Percentiles rank a stretch among this genome's conserved stretches.
Evolutionary conservation across 2,888 invertebrate genomes (phyloP).

Genomic region (Athalia circularis): DNA sequence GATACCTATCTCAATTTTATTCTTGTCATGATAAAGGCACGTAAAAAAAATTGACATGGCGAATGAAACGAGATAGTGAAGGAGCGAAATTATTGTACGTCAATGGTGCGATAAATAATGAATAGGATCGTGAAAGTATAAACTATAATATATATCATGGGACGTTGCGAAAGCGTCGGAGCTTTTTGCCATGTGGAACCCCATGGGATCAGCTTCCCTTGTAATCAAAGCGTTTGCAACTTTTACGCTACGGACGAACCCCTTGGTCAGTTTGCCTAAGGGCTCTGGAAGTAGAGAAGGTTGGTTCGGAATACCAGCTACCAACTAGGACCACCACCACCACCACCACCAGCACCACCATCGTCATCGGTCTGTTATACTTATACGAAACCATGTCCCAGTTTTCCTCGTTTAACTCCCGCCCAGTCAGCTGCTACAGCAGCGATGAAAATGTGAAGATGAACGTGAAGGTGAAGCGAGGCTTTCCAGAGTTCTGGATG

Average conservation of each 20-base stretch:
- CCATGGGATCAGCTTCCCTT: slow-evolving; percentile 25
- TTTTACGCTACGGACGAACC: slow-evolving; percentile 31
- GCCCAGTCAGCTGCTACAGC: neutral
- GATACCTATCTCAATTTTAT: too few relatives aligned
- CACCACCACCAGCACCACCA: too few relatives aligned
- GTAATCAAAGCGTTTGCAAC: slow-evolving; percentile 42
- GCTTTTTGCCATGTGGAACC: neutral
- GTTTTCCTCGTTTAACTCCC: neutral
- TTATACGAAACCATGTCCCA: too few relatives aligned
- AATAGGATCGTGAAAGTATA: neutral
- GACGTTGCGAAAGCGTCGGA: neutral
- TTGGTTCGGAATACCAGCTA: too few relatives aligned
- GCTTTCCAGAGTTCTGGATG: slow-evolving; percentile 22
- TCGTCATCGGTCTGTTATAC: too few relatives aligned
- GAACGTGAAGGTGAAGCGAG: neutral
- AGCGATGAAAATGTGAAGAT: slow-evolving; percentile 22
- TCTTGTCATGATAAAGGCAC: too few relatives aligned
- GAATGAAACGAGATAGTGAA: too few relatives aligned
- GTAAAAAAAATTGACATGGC: too few relatives aligned
- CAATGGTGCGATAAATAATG: slow-evolving; percentile 16
- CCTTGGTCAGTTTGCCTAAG: slow-evolving; percentile 18
- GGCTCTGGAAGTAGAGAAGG: neutral
- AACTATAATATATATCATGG: neutral
- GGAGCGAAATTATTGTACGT: too few relatives aligned
- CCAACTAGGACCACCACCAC: too few relatives aligned